These are phyloP conservation scores for Calameuta idolon DNA, from an alignment of 2,888 invertebrate genomes.

Conservation along the genomic window DNA sequence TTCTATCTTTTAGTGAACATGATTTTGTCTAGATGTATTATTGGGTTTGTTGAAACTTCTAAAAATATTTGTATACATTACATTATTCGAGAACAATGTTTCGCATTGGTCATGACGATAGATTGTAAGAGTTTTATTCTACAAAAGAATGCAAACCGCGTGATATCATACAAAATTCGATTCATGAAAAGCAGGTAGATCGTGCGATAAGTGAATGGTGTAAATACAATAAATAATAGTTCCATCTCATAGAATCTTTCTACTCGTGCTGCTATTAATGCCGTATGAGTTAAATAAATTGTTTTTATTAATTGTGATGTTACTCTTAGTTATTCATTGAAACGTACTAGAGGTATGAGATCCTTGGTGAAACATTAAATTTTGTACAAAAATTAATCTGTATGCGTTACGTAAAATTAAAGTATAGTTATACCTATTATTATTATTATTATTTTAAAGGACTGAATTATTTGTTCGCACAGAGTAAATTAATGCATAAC, in stretches of 20 bases:
- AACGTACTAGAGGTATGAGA: not conserved
- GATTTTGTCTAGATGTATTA: not conserved
- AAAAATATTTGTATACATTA: not conserved
- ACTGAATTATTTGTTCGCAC: not conserved
- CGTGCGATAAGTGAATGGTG: not conserved
- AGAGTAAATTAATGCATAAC: not conserved
- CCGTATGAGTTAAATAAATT: not conserved
- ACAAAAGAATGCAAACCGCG: not conserved
- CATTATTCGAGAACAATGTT: not conserved
- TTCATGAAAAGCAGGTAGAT: not conserved
- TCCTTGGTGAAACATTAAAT: not conserved
- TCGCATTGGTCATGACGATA: not conserved
- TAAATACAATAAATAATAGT: not conserved
- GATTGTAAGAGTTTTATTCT: not conserved
- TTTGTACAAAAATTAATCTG: not conserved
- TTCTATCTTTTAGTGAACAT: not conserved
- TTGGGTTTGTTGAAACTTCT: not conserved
- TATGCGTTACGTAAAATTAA: not conserved
- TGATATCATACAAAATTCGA: not conserved
- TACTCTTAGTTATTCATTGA: not conserved
- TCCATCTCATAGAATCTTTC: not conserved
- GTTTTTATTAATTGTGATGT: not conserved
- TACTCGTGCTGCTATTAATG: not conserved
- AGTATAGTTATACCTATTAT: not conserved
- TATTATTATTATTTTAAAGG: not conserved